phyloP scores from a whole-genome alignment of 2,113 vertebrate genomes.

The Rhynchomys soricoides region DNA sequence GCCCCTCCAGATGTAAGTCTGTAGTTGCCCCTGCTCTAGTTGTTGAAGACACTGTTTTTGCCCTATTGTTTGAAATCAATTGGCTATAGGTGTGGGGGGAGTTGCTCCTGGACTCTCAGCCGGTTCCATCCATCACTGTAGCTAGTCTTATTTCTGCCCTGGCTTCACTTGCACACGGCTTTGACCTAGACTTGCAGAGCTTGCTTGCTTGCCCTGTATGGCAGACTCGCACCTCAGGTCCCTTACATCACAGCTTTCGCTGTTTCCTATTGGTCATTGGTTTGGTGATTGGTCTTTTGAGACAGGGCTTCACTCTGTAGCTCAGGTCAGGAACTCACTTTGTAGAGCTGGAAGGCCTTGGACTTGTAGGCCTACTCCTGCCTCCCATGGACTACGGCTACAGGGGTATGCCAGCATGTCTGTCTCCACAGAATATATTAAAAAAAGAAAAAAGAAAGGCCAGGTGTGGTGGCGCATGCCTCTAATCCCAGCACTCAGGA shows the following conservation, averaged over 20 bases:
- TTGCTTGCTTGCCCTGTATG: accelerated
- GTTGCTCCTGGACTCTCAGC: neutral
- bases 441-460: neutral
- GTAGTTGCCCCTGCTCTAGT: neutral
- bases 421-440: neutral
- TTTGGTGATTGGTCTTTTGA: neutral
- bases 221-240: neutral
- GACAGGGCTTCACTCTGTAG: too few species aligned
- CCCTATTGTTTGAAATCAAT: neutral
- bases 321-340: neutral
- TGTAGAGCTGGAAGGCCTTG: neutral
- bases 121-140: neutral
- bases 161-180: neutral
- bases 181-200: neutral
- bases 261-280: neutral
- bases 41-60: neutral
- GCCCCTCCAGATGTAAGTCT: neutral
- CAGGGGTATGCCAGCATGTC: neutral
- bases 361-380: neutral
- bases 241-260: neutral
- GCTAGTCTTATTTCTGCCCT: neutral
- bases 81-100: neutral
- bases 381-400: neutral
- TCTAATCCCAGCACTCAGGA: neutral
- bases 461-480: neutral